A percentile compares a stretch with the other conserved stretches of the same genome.
Conservation (phyloP, 2,888 invertebrate genomes). For the Synergus gifuensis region DNA sequence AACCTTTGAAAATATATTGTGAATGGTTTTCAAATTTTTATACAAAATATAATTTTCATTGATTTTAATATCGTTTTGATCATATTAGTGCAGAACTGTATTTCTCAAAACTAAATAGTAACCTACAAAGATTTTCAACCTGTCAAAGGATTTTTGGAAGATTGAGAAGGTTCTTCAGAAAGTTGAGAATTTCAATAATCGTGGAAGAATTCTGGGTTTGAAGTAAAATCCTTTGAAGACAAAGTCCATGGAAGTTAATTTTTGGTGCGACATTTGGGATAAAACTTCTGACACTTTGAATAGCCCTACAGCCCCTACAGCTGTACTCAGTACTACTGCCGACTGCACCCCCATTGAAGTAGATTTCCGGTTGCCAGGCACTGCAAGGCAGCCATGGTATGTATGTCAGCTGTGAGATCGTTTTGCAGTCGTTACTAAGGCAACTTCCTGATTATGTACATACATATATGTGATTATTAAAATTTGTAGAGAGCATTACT, state of each 20-base stretch:
- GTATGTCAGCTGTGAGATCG: slow-evolving; percentile 53
- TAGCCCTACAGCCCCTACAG: slow-evolving; percentile 50
- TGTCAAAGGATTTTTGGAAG: not conserved
- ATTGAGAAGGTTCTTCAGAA: not conserved
- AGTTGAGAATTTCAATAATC: not conserved
- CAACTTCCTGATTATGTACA: slow-evolving; percentile 23
- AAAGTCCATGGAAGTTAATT: slow-evolving; percentile 18
- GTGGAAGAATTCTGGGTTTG: not conserved
- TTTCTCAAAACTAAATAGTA: not conserved
- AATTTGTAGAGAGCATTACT: not conserved
- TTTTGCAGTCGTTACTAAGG: slow-evolving; percentile 28
- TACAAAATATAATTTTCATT: no score
- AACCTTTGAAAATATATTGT: not conserved
- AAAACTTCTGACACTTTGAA: slow-evolving; percentile 62
- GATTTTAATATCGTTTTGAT: no score
- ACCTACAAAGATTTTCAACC: not conserved
- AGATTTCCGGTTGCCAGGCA: slow-evolving; percentile 64
- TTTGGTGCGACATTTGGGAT: slow-evolving; percentile 59
- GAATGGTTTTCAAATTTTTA: not conserved
- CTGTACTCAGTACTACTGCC: slow-evolving; percentile 59
- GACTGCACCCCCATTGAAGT: slow-evolving; percentile 57
- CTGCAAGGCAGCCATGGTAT: slow-evolving; percentile 37
- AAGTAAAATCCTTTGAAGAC: not conserved
- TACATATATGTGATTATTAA: not conserved
- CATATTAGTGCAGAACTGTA: not conserved